phyloP scores from a whole-genome alignment of 2,113 vertebrate genomes.

The Poeciliopsis retropinna region DNA sequence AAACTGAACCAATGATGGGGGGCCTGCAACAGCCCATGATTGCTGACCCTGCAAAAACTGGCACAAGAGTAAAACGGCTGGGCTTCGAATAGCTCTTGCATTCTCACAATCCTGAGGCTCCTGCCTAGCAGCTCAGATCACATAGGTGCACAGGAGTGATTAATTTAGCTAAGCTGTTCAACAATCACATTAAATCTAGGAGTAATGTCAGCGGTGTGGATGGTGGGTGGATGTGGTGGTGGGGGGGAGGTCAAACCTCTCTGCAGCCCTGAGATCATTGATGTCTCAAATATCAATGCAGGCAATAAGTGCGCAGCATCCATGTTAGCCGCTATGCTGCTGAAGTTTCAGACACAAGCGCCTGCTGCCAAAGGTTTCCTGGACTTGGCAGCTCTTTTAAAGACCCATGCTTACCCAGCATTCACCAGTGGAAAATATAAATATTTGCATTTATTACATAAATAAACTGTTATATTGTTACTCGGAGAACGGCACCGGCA shows the following conservation, averaged over 20 bases:
- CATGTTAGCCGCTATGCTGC: slow-evolving; percentile 10
- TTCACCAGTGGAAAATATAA: slow-evolving; percentile 40
- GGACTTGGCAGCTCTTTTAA: slow-evolving; percentile 43
- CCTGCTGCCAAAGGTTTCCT: slow-evolving; percentile 39
- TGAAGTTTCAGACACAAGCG: slow-evolving; percentile 41
- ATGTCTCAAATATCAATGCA: slow-evolving; percentile 12
- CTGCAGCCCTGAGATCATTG: neutral
- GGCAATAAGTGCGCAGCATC: slow-evolving; percentile 13
- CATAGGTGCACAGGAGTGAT: slow-evolving; percentile 46
- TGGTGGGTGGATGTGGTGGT: too few species aligned
- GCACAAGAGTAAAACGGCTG: slow-evolving; percentile 74
- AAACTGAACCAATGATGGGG: slow-evolving; percentile 76
- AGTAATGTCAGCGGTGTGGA: neutral
- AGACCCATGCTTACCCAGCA: slow-evolving; percentile 43
- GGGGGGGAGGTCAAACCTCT: neutral
- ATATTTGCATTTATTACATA: slow-evolving; percentile 34
- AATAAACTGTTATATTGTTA: slow-evolving; percentile 29
- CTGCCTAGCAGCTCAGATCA: slow-evolving; percentile 64
- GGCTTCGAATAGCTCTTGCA: slow-evolving; percentile 66
- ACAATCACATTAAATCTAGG: slow-evolving; percentile 9
- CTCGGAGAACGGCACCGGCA: neutral
- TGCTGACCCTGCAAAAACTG: slow-evolving; percentile 81
- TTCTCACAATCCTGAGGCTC: slow-evolving; percentile 50
- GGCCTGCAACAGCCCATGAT: slow-evolving; percentile 70
- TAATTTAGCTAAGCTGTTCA: slow-evolving; percentile 5